Evolutionary conservation across 1,140 invertebrate species (phyloP), one percentile per base, ranked within the genome.

Genomic region (Drosophila subobscura): DNA sequence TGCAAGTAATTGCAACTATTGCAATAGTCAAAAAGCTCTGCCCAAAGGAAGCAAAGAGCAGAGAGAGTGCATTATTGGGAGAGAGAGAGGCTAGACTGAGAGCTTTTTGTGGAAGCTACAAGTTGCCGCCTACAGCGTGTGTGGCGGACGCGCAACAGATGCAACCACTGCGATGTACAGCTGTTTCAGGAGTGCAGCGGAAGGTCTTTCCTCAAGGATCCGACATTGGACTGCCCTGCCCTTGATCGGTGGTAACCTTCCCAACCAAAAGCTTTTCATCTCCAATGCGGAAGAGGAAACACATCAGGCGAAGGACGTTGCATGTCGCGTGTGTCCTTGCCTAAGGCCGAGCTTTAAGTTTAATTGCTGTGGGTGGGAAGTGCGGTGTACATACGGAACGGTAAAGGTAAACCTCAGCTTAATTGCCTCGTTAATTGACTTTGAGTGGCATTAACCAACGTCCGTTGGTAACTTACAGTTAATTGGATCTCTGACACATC

Each of bases 141-240:
- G 16, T 4, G 29, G 3, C 27, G 58, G 49, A 60, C 59, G 72
- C 65, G 81, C 81, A 86, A 86, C 81, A 86, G 81, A 59, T 80
- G 77, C 77, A 74, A 37, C 49, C 45, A 41, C 37, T 49, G 56
- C 16, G 42, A n/a, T 20, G 41, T 65, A 72, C 79, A 84, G 79
- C 75, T 84, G 79, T 76, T 74, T 14, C 4, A 8, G 6, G 1
- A 44, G 14, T 58, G 40, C 22, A 29, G 3, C 6, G 25, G 16
- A 51, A 8, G 6, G 33, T 54, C 59, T 44, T 77, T 40, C 42
- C 37, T 41, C 80, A 84, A 79, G 80, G 80, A 84, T 84, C 75
- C 75, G 80, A 72, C 80, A 85, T 85, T 85, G 72, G 77, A 51
- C 76, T 72, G 80, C 80, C 79, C 77, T 72, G 80, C 80, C 80